Base-by-base conservation (phyloP, 1,140 invertebrate species). In the Megathymus violae region DNA sequence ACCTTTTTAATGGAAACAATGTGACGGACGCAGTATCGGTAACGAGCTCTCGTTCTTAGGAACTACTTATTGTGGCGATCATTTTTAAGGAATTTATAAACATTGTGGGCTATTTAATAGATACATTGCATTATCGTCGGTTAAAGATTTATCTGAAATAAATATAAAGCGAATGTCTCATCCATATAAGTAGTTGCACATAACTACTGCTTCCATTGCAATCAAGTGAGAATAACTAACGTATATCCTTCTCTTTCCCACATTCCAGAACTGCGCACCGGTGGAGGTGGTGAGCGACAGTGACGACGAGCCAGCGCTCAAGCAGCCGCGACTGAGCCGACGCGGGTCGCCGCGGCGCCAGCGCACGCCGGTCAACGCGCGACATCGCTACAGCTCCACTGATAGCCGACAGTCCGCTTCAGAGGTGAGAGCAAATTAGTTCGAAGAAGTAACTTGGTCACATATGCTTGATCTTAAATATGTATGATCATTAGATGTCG, bases 251-350 rank as follows among this genome's bases (percentile, higher is more conserved):
- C 27, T 62, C 14, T 7, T 22, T 51, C 22, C 36, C 25, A 31
- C 22, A 15, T 79, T 87, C 34, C 82, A 90, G 88, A 78, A 74
- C 50, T 74, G 73, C 51, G 61, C 71, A 17, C 73, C 83, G 64
- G 74, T 73, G 4, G 85, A 88, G 47, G 72, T 70, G 4, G 77
- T 76, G 3, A 91, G 86, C 44, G 93, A 94, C 67, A 94, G 93
- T 79, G 94, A 94, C 90, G 94, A 95, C 85, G 94, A 95, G 74
- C 94, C 94, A 25, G 93, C 94, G 31, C 91, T 92, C 62, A 95
- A 95, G 74, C 94, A 94, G 62, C 93, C 93, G n/a, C 86, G 94
- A 17, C 89, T 94, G 7, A 91, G 90, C 69, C 88, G 78, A 15
- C 77, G 81, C 1, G 81, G 83, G 0, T 88, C 86, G 0, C 88